Base-by-base conservation (phyloP, 2,888 invertebrate genomes). In the Ganaspis brasiliensis region DNA sequence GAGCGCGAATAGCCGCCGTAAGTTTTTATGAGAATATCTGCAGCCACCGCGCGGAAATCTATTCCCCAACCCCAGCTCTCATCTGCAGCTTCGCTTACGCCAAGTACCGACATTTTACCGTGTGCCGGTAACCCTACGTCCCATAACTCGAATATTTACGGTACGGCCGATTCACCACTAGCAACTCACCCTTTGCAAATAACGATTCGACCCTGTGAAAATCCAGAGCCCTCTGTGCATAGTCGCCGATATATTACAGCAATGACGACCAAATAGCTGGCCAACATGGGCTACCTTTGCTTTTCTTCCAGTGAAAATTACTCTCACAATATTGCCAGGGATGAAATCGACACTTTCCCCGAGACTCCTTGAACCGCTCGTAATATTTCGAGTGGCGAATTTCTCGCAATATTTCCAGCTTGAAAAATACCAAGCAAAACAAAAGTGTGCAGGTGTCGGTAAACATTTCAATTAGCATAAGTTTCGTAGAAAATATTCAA, bases 111-210 rank as follows among this genome's bases (percentile, higher is more conserved):
- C 45, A 40, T 67, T 67, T 67, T 67, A 67, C 40, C 63, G 24
- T 40, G 24, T 45, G 40, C 45, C n/a, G 40, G 63, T 67, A 45
- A 79, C 77, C 82, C 78, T 75, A 80, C 73, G 79, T 79, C 78
- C 78, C 81, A 81, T 83, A 85, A 84, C 82, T 81, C 76, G 82
- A 70, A 82, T 84, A 81, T 83, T 84, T 82, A 82, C 82, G 80
- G 76, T 74, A 72, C 63, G 73, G 75, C 77, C 80, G 77, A 82
- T 82, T 85, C 83, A 80, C 67, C 76, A 78, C 73, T 67, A 56
- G 67, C 56, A 71, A 76, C 74, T 73, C 72, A 55, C 76, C 76
- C 70, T 79, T 76, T 76, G 80, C 80, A 78, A 81, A 84, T 81
- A 83, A 82, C 80, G 78, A 80, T 80, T 81, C 79, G 79, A 76